Percentiles rank a stretch among this genome's conserved stretches.
Evolutionary conservation across 2,797 vertebrate species (phyloP).

Genomic region (Myotis vivesi): DNA sequence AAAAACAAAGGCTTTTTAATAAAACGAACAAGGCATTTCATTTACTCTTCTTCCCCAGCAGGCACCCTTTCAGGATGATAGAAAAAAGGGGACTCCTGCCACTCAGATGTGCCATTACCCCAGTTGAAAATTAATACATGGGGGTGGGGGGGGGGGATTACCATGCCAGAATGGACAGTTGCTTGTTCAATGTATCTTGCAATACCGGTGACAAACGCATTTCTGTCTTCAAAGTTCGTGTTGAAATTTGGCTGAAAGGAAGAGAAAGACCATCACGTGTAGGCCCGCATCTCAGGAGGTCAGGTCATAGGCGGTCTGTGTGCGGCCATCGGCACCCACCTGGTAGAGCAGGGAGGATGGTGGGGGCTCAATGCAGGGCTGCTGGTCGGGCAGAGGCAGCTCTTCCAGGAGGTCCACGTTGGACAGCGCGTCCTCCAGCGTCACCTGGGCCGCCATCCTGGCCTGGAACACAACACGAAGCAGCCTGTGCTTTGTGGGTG

Average conservation of each 20-base stretch:
- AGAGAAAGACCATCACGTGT: background rate
- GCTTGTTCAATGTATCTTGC: constrained; percentile 99
- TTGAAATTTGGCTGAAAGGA: constrained; percentile 95
- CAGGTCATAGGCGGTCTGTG: fast-evolving
- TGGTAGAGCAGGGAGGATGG: constrained; percentile 89
- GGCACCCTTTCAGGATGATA: background rate
- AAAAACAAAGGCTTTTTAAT: background rate
- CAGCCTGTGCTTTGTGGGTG: background rate
- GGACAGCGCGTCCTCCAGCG: constrained; percentile 88
- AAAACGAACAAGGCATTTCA: background rate
- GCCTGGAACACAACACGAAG: background rate
- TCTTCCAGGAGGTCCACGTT: constrained; percentile 90
- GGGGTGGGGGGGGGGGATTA: constrained; percentile 71
- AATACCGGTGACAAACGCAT: constrained; percentile 98
- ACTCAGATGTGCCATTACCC: background rate
- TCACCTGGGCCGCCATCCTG: constrained; percentile 88
- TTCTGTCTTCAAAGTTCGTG: constrained; percentile 99
- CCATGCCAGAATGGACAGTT: constrained; percentile 98
- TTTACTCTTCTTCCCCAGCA: background rate
- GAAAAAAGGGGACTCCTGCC: background rate
- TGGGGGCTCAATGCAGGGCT: constrained; percentile 88
- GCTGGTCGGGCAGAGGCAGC: constrained; percentile 87
- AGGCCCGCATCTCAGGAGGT: background rate
- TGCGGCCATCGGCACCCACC: constrained; percentile 62
- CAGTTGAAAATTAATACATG: background rate